These are phyloP conservation scores for Tenthredo notha DNA, from an alignment of 2,888 invertebrate genomes.

Conservation along the genomic window DNA sequence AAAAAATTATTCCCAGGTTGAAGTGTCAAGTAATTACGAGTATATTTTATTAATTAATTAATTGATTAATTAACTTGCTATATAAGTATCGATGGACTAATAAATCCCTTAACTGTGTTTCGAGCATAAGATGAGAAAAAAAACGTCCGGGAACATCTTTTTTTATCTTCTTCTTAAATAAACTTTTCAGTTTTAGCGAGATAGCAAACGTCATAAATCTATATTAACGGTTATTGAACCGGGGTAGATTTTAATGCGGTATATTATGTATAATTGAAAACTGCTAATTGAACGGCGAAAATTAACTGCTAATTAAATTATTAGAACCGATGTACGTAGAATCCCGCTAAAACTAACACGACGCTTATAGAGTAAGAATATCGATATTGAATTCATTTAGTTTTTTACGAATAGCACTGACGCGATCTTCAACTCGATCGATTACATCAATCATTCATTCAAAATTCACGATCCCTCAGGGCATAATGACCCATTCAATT, in stretches of 20 bases:
- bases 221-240: background rate
- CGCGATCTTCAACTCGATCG: background rate
- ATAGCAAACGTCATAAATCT: too few relatives aligned
- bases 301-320: background rate
- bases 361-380: background rate
- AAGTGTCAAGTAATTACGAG: constrained; percentile 21
- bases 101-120: background rate
- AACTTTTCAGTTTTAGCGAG: background rate
- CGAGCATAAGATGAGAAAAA: too few relatives aligned
- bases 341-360: background rate
- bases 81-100: background rate
- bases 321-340: background rate
- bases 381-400: background rate
- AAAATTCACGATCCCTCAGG: background rate
- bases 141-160: background rate
- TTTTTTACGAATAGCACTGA: background rate
- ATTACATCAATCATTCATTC: background rate
- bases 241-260: background rate
- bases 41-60: background rate
- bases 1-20: background rate
- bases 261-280: background rate
- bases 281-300: background rate
- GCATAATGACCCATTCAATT: background rate
- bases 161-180: background rate
- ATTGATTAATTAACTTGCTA: background rate